Evolutionary conservation across 2,888 invertebrate species (phyloP), one percentile per base, ranked within the genome.

Genomic region (Strigamia transsilvanica): DNA sequence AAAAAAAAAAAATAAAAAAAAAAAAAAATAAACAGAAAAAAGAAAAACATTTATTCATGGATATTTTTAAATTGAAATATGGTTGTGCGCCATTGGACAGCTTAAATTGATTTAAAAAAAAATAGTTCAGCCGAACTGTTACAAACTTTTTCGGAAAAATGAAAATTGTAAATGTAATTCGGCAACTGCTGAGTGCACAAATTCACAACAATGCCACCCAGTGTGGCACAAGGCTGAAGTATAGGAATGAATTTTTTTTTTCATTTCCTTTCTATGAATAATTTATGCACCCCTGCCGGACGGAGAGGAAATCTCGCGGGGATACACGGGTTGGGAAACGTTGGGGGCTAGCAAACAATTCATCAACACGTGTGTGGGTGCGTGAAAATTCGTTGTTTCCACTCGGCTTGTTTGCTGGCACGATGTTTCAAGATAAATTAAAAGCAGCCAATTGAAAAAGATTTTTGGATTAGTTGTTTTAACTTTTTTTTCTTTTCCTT

Each of bases 221-320:
- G 73, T 27, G 73, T 10, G 73, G 56, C 0, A 12, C 27, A 73
- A 73, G 32, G 73, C 10, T 73, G 32, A 73, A 32, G 73, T 27
- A 3, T 73, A 27, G 32, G 13, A 73, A 32, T 32, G 73, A 32
- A 73, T 27, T 66, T 73, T 73, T 73, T n/a, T 73, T 73, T 73
- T 73, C 73, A 32, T 32, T 73, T 73, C 73, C 32, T 73, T 73
- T 73, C 73, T 73, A 73, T 73, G 73, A 73, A 73, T 73, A 73
- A 73, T 73, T 73, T 73, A 73, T 73, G 73, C 73, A 73, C 73
- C 73, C 73, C 73, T n/a, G 73, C 73, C 32, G 73, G 73, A 73
- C 73, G n/a, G 32, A 32, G 15, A 73, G 73, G 73, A 32, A 73
- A 73, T 73, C 32, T 73, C 73, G 15, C 27, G 23, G 32, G n/a